Base-by-base conservation (phyloP, 2,797 vertebrate species). In the Sebastolobus altivelis region DNA sequence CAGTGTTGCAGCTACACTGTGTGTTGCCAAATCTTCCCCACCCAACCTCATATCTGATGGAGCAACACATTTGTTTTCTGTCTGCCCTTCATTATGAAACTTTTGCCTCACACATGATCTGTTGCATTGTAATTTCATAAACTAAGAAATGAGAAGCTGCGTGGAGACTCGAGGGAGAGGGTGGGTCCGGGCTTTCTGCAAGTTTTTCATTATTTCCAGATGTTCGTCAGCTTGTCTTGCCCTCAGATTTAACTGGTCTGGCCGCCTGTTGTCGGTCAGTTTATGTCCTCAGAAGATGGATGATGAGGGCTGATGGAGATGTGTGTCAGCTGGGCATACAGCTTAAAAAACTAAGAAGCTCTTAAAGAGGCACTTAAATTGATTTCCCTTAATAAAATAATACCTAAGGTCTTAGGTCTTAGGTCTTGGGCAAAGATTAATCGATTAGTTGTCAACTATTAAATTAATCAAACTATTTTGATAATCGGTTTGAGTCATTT, bases 201-300 rank as follows among this genome's bases (percentile, higher is more conserved):
- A 92, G 77, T 14, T 90, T 92, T 93, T 95, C 93, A 96, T 96
- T 84, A 93, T 93, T 96, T 96, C 95, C 95, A 96, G 95, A 96
- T 96, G 96, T 96, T 91, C 72, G 65, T 90, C 82, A 89, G 85
- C 80, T 72, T 81, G 78, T 80, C 75, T 82, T 71, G 71, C 78
- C 75, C 83, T 85, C 83, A 83, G 67, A 80, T 83, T 77, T 83
- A 84, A 46, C 77, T 82, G 55, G n/a, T 87, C 74, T 67, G 4
- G 13, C 84, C 59, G 31, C 59, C 59, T 82, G 68, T 18, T 70
- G 87, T 55, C 43, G 76, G 66, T 52, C 76, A 67, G 59, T 60
- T 72, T 22, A 43, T 61, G 6, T 65, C 43, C 18, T 71, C 56
- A 6, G 49, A 33, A 65, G 73, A 77, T 38, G 75, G 75, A 70